These are phyloP conservation scores for Heliothis subflexa DNA, from an alignment of 1,140 invertebrate species.

Conservation along the genomic window DNA sequence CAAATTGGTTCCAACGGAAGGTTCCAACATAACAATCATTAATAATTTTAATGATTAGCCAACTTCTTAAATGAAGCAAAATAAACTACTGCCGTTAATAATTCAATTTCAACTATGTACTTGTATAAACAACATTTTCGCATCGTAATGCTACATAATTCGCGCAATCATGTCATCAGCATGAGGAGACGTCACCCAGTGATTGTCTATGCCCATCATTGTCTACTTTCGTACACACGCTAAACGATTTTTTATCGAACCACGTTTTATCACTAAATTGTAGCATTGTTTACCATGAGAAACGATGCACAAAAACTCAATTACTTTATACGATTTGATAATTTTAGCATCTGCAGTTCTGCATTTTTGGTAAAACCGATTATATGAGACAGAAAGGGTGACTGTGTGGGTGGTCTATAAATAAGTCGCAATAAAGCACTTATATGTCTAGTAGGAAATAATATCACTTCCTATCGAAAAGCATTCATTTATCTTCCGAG, in stretches of 20 bases:
- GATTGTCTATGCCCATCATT: neutral
- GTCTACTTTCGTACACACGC: slow-evolving; percentile 9
- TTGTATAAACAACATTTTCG: neutral
- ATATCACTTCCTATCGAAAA: slow-evolving; percentile 66
- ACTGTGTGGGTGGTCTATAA: slow-evolving; percentile 8
- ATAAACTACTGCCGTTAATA: neutral
- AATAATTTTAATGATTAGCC: neutral
- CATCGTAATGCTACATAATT: slow-evolving; percentile 7
- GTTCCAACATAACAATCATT: too few species aligned
- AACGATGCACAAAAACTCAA: neutral
- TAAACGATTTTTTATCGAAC: slow-evolving; percentile 4
- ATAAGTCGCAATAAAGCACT: slow-evolving; percentile 40
- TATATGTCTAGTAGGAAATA: slow-evolving; percentile 60
- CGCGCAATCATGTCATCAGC: slow-evolving; percentile 12
- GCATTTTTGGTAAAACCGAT: slow-evolving; percentile 10
- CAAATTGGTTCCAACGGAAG: too few species aligned
- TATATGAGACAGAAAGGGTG: neutral
- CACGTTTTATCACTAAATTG: neutral
- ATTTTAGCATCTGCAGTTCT: neutral
- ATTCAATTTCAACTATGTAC: neutral
- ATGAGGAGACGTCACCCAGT: neutral
- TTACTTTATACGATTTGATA: neutral
- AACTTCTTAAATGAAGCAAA: neutral
- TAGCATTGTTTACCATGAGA: slow-evolving; percentile 9
- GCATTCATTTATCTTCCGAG: slow-evolving; percentile 57